Percentiles rank a stretch among this genome's conserved stretches.
Conservation (phyloP, 2,797 vertebrate species). For the Graptemys geographica region DNA sequence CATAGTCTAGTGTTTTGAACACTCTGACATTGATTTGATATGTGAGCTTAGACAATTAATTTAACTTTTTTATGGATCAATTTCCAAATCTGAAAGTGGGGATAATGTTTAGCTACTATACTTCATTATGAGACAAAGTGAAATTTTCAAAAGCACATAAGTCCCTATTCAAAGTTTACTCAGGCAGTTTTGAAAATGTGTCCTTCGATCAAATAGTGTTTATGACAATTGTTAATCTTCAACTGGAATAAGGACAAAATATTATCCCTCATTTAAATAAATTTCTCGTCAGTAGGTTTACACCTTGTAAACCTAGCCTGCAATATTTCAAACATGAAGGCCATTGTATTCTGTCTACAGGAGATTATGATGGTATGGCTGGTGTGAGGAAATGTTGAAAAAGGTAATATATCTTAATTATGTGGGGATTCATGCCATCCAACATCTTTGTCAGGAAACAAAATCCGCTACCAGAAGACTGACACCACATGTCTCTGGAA, state of each 20-base stretch:
- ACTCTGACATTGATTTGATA: rapidly evolving
- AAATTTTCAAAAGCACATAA: not conserved
- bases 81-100: not conserved
- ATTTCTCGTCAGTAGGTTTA: not conserved
- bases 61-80: not conserved
- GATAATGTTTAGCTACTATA: not conserved
- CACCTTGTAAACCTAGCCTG: not conserved
- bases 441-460: not conserved
- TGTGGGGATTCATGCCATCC: not conserved
- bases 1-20: not conserved
- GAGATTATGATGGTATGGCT: not conserved
- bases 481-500: not conserved
- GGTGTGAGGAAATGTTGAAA: not conserved
- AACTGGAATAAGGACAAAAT: not conserved
- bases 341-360: not conserved
- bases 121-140: not conserved
- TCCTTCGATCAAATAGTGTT: not conserved
- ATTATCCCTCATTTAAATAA: not conserved
- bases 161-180: not conserved
- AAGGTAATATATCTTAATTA: not conserved
- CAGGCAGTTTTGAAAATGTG: not conserved
- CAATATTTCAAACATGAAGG: not conserved
- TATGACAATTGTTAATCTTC: not conserved
- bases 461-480: not conserved
- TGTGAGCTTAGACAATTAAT: not conserved